Conservation (phyloP, 2,888 invertebrate genomes). For the Dasysyrphus tricinctus region DNA sequence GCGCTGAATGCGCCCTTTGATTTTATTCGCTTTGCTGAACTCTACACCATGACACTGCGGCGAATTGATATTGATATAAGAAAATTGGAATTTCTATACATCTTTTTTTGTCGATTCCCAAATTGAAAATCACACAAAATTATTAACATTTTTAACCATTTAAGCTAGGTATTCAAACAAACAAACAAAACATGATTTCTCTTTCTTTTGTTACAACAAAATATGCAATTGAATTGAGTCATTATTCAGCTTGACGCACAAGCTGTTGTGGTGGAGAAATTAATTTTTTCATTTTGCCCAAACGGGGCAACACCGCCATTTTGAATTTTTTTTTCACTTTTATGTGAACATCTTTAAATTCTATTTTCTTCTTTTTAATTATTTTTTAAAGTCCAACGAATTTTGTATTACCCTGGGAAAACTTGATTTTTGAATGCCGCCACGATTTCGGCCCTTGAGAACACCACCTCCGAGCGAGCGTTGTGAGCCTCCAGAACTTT, state of each 20-base stretch:
- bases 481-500: slow-evolving; percentile 82
- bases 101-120: slow-evolving; percentile 38
- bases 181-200: slow-evolving; percentile 51
- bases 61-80: slow-evolving; percentile 30
- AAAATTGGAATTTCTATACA: slow-evolving; percentile 22
- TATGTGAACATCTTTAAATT: slow-evolving; percentile 35
- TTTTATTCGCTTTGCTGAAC: slow-evolving; percentile 39
- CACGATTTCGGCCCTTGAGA: slow-evolving; percentile 89
- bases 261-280: slow-evolving; percentile 62
- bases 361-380: background rate
- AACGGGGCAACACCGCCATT: slow-evolving; percentile 68
- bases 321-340: slow-evolving; percentile 56
- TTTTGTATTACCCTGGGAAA: slow-evolving; percentile 82
- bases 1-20: slow-evolving; percentile 64
- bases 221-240: slow-evolving; percentile 30
- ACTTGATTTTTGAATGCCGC: slow-evolving; percentile 85
- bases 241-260: slow-evolving; percentile 54
- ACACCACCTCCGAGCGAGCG: slow-evolving; percentile 83
- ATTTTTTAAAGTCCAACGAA: slow-evolving; percentile 66
- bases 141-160: slow-evolving; percentile 64
- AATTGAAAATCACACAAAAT: slow-evolving; percentile 55
- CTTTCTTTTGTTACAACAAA: slow-evolving; percentile 48
- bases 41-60: slow-evolving; percentile 67
- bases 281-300: slow-evolving; percentile 47
- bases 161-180: slow-evolving; percentile 65